Base-by-base conservation (phyloP, 2,113 vertebrate species). In the Ranitomeya imitator region DNA sequence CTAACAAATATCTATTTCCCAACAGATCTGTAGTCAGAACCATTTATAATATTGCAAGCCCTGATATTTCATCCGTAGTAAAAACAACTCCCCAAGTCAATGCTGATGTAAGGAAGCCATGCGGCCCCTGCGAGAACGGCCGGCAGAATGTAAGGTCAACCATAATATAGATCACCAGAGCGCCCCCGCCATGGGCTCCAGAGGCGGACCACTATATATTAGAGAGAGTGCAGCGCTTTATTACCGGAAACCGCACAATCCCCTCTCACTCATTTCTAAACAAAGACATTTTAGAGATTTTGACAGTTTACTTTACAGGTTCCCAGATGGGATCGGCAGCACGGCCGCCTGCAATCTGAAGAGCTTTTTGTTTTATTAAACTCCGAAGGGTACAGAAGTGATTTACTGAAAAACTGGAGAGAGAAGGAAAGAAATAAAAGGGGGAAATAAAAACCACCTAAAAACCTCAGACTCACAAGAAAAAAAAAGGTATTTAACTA, bases 271-370 rank as follows among this genome's bases (percentile, higher is more conserved):
- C 59, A 37, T 61, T 61, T 82, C 71, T 45, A 82, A 82, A 82
- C 79, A 82, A 82, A 81, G 54, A 63, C 79, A 82, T 82, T 82
- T 18, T n/a, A 26, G 78, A 59, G 78, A 54, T 79, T 31, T 16
- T 14, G 78, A 61, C 13, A 82, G 54, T 82, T 82, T 82, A 82
- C 11, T 0, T 59, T 82, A 60, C 54, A 60, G 54, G 26, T 82
- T 60, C 15, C 79, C 79, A 82, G 57, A 82, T 82, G 79, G 57
- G 16, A 18, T 61, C 16, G 37, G 71, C 26, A 2, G 71, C 7
- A 73, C 69, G 4, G 9, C 67, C 15, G 71, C 23, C 8, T 5
- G 21, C 65, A 6, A 71, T 26, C 67, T 26, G 67, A 71, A 23
- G 65, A 21, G 65, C 67, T 45, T 45, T 45, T 45, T 45, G 37